A percentile compares a stretch with the other conserved stretches of the same genome.
Evolutionary conservation across 2,797 vertebrate genomes (phyloP).

Genomic region (Lutra lutra): DNA sequence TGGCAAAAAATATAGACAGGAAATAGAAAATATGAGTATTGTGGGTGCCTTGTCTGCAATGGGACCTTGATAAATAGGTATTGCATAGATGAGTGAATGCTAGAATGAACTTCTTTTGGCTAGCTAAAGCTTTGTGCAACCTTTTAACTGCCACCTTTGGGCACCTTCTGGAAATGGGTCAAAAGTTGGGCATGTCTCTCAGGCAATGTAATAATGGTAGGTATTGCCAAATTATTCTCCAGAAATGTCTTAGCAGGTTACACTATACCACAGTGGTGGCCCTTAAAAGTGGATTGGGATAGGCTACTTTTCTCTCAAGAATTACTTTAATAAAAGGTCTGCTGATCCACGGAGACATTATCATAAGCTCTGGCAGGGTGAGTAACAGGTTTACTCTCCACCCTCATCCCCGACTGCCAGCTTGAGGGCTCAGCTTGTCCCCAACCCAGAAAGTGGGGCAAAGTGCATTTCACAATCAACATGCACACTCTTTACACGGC

Average conservation of each 20-base stretch:
- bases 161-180: slow-evolving; percentile 25
- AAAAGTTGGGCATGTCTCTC: background rate
- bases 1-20: background rate
- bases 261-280: background rate
- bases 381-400: background rate
- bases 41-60: background rate
- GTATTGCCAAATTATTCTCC: background rate
- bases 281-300: background rate
- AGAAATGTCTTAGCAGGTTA: background rate
- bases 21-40: background rate
- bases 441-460: background rate
- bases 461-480: background rate
- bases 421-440: background rate
- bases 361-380: background rate
- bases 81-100: background rate
- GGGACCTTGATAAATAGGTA: background rate
- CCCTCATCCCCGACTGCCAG: background rate
- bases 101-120: background rate
- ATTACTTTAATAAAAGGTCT: background rate
- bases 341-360: background rate
- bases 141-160: background rate
- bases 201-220: background rate
- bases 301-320: background rate
- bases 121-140: background rate
- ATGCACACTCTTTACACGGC: fast-evolving